Evolutionary conservation across 1,140 invertebrate species (phyloP).

Genomic region (Drosophila bocqueti): DNA sequence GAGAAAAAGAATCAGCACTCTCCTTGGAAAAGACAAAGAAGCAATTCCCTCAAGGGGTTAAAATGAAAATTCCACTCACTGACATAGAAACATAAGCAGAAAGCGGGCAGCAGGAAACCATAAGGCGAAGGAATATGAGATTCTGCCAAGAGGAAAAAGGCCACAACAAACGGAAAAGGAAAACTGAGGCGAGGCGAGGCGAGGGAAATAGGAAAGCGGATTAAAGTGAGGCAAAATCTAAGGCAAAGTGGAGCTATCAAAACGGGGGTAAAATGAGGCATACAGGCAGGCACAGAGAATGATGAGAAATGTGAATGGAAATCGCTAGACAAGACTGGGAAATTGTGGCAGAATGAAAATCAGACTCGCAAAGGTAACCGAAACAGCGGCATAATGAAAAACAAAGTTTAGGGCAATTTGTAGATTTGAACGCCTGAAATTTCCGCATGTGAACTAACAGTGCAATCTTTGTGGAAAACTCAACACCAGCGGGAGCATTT

Average conservation of each 20-base stretch:
- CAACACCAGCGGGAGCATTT: conserved; percentile 3
- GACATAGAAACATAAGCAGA: conserved; percentile 29
- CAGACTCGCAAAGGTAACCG: conserved; percentile 5
- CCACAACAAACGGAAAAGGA: conserved; percentile 19
- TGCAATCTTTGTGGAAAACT: conserved; percentile 1
- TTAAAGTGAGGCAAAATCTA: conserved; percentile 35
- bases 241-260: conserved; percentile 6
- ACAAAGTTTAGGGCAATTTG: conserved; percentile 19
- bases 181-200: conserved; percentile 15
- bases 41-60: conserved; percentile 31
- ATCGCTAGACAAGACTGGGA: background rate
- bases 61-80: conserved; percentile 31
- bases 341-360: background rate
- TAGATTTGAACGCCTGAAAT: conserved; percentile 1
- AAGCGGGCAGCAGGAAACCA: background rate
- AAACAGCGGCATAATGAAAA: conserved; percentile 22
- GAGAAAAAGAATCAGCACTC: background rate
- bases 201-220: conserved; percentile 31
- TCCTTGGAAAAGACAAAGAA: conserved; percentile 12
- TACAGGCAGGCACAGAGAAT: background rate
- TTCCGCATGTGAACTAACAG: conserved; percentile 19
- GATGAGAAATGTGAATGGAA: background rate
- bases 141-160: conserved; percentile 5
- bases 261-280: background rate
- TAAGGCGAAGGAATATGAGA: conserved; percentile 24